phyloP scores from a whole-genome alignment of 2,888 invertebrate genomes.

The Ephialtes manifestator region DNA sequence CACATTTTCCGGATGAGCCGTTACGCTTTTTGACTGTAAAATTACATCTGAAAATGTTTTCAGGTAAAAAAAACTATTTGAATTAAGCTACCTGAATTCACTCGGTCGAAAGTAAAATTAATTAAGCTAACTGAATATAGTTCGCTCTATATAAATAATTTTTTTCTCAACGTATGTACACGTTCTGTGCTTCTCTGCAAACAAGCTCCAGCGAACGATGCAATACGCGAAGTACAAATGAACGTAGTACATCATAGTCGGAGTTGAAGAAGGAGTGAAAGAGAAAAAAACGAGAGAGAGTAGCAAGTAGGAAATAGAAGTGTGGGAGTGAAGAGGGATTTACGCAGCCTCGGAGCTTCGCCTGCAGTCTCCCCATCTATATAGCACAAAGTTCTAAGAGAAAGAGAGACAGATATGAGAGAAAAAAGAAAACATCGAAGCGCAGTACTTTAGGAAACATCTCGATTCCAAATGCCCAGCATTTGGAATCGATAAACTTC shows the following conservation, averaged over 20 bases:
- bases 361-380: constrained; percentile 3
- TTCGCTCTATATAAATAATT: constrained; percentile 57
- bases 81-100: neutral
- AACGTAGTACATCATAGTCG: constrained; percentile 59
- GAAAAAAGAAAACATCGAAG: constrained; percentile 22
- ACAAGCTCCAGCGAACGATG: constrained; percentile 71
- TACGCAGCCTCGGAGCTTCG: constrained; percentile 40
- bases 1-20: no score
- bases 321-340: constrained; percentile 33
- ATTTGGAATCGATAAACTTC: no score
- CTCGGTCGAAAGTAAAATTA: neutral
- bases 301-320: neutral
- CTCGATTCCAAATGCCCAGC: neutral
- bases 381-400: constrained; percentile 6
- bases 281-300: constrained; percentile 6
- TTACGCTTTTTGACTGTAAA: no score
- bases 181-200: constrained; percentile 73
- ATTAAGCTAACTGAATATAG: neutral
- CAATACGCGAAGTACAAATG: constrained; percentile 69
- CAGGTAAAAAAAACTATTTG: no score
- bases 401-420: constrained; percentile 34
- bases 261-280: constrained; percentile 13
- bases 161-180: constrained; percentile 71
- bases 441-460: constrained; percentile 25
- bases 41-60: neutral